These are phyloP conservation scores for Aproaerema taeniolella DNA, from an alignment of 2,888 invertebrate species.

Conservation along the genomic window DNA sequence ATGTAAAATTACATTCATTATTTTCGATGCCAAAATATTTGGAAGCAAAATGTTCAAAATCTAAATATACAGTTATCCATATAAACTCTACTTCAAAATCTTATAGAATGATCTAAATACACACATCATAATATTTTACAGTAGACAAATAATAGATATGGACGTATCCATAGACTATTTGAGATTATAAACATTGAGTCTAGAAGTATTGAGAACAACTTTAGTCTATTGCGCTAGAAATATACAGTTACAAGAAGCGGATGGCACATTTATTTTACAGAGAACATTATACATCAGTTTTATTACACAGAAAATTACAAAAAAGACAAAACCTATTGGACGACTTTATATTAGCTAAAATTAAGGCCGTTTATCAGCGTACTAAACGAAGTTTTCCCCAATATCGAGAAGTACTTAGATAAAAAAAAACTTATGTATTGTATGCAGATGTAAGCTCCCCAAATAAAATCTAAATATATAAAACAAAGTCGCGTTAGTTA, in stretches of 20 bases:
- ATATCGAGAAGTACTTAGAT: no score
- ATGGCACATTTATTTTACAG: slow-evolving; percentile 67
- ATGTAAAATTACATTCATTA: background rate
- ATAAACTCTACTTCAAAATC: slow-evolving; percentile 23
- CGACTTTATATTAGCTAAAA: no score
- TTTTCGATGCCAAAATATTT: slow-evolving; percentile 13
- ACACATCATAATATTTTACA: slow-evolving; percentile 43
- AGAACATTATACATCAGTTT: slow-evolving; percentile 38
- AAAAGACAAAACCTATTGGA: no score
- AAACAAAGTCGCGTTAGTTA: no score
- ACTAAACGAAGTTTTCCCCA: no score
- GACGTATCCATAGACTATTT: slow-evolving; percentile 50
- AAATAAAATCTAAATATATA: no score
- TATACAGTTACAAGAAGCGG: slow-evolving; percentile 63
- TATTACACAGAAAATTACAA: background rate
- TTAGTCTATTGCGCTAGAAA: slow-evolving; percentile 36
- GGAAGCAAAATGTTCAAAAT: slow-evolving; percentile 14
- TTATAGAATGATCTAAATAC: slow-evolving; percentile 32
- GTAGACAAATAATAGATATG: slow-evolving; percentile 39
- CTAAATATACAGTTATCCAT: slow-evolving; percentile 17
- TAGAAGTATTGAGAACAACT: slow-evolving; percentile 29
- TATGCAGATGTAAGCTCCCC: no score
- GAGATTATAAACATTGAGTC: slow-evolving; percentile 24
- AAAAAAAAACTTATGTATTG: no score
- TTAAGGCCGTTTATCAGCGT: no score